Conservation (phyloP, 2,113 vertebrate genomes). For the Tachysurus fulvidraco region DNA sequence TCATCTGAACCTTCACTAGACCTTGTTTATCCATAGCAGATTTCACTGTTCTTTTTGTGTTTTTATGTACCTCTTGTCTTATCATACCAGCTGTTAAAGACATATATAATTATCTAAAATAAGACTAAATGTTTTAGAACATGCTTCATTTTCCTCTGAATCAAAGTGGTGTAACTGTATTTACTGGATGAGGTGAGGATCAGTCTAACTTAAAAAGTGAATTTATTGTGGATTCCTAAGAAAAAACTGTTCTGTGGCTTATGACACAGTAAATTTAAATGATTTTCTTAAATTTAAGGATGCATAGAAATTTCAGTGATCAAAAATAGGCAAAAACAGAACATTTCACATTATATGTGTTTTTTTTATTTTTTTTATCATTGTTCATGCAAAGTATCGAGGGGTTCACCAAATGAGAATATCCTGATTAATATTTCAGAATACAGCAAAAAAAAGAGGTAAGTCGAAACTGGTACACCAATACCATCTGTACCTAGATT, state of each 20-base stretch:
- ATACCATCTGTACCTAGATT: neutral
- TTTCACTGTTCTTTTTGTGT: constrained; percentile 64
- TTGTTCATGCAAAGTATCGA: neutral
- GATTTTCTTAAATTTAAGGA: no score
- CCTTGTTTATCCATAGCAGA: constrained; percentile 61
- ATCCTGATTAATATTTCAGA: neutral
- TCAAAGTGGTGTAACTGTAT: neutral
- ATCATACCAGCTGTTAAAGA: constrained; percentile 62
- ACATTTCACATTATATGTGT: neutral
- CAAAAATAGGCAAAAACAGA: neutral
- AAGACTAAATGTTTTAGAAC: constrained; percentile 61
- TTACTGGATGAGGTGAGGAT: neutral
- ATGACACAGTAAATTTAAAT: no score
- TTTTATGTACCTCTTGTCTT: constrained; percentile 65
- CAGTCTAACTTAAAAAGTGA: neutral
- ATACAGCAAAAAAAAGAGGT: neutral
- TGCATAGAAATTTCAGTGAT: no score
- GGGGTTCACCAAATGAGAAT: neutral
- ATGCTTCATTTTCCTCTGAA: constrained; percentile 46
- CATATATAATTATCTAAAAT: constrained; percentile 61
- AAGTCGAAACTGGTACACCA: neutral
- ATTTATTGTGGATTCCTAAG: neutral
- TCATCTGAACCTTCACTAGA: constrained; percentile 64
- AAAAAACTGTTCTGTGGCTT: neutral
- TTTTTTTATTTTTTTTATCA: neutral